Conservation (phyloP, 2,797 vertebrate species). For the Sus cebifrons region DNA sequence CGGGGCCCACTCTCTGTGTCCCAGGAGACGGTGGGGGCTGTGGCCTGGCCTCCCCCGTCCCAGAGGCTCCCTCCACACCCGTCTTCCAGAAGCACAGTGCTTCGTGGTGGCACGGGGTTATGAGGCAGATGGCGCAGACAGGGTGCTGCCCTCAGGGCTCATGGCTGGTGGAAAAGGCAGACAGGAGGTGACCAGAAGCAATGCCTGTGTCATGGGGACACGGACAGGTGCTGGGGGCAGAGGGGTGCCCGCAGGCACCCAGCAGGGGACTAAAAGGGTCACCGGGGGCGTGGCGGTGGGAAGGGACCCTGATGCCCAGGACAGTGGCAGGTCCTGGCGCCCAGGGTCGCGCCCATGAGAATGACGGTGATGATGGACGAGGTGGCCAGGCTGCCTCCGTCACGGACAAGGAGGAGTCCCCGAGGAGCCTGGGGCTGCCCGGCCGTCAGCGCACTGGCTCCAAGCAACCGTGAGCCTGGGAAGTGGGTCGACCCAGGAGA, state of each 20-base stretch:
- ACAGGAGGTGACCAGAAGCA: neutral
- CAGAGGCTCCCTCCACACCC: accelerated
- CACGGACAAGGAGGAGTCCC: too few relatives aligned
- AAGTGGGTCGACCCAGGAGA: neutral
- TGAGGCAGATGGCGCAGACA: accelerated
- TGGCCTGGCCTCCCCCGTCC: neutral
- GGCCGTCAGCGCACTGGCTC: neutral
- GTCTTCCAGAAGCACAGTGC: accelerated
- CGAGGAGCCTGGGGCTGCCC: neutral
- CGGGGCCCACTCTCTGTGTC: neutral
- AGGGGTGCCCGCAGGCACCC: neutral
- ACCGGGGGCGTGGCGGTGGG: accelerated
- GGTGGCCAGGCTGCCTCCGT: too few relatives aligned
- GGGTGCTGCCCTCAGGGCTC: neutral
- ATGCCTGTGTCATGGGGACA: accelerated
- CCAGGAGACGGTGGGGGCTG: neutral
- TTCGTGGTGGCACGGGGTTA: neutral
- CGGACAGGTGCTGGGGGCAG: neutral
- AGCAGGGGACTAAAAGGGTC: too few relatives aligned
- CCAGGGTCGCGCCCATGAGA: accelerated
- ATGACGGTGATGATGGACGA: accelerated
- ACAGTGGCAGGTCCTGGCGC: neutral
- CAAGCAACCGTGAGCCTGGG: accelerated
- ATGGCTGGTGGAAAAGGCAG: neutral
- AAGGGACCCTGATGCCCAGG: accelerated